Conservation (phyloP, 1,140 invertebrate genomes). For the Odontomachus brunneus region DNA sequence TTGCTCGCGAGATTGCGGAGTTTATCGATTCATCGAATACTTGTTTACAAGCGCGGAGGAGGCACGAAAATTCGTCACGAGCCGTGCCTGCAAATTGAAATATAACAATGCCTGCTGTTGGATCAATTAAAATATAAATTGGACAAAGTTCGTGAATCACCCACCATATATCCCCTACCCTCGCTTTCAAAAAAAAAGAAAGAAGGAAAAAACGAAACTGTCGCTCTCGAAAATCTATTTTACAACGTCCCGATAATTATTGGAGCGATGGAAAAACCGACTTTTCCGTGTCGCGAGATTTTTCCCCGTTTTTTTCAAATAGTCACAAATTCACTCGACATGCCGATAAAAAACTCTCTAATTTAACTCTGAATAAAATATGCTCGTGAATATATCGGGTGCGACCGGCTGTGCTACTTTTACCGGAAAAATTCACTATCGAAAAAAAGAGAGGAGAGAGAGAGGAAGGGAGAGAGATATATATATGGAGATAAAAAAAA, state of each 20-base stretch:
- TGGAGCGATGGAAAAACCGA: conserved; percentile 33
- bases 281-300: conserved; percentile 30
- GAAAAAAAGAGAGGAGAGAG: background rate
- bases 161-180: conserved; percentile 44
- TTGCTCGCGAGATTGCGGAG: conserved; percentile 44
- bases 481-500: no score
- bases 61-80: conserved; percentile 72
- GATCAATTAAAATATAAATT: conserved; percentile 81
- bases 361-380: conserved; percentile 4
- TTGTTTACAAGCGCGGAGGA: conserved; percentile 34
- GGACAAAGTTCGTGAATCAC: conserved; percentile 70
- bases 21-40: conserved; percentile 45
- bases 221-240: conserved; percentile 49
- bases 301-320: conserved; percentile 42
- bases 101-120: conserved; percentile 68
- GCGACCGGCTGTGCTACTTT: background rate
- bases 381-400: background rate
- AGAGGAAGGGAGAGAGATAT: no score
- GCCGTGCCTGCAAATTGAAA: conserved; percentile 77
- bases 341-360: conserved; percentile 17
- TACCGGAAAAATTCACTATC: background rate
- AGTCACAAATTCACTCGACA: conserved; percentile 23
- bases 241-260: conserved; percentile 50
- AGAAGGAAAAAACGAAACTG: conserved; percentile 23
- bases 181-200: background rate